Percentiles rank a stretch among this genome's conserved stretches.
These are phyloP conservation scores for Andrena fulva DNA, from an alignment of 2,888 invertebrate genomes.

Conservation along the genomic window DNA sequence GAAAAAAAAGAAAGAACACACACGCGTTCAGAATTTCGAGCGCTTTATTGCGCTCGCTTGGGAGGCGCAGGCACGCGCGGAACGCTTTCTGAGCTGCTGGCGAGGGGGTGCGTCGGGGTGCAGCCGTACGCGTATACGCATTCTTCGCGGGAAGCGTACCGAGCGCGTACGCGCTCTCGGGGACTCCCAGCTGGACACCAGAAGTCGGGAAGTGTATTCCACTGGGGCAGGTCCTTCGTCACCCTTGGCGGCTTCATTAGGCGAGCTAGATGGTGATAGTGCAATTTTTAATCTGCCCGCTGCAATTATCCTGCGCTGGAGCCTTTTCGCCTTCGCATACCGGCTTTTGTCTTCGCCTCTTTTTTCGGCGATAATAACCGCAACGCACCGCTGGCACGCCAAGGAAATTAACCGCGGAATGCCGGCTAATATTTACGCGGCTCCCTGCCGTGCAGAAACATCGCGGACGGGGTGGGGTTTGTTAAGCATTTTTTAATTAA, in stretches of 20 bases:
- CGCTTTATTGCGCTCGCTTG: slow-evolving; percentile 48
- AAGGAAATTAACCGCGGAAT: slow-evolving; percentile 82
- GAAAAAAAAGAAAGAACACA: not conserved
- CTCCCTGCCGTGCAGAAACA: slow-evolving; percentile 49
- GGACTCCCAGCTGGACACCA: slow-evolving; percentile 3
- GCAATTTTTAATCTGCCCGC: slow-evolving; percentile 72
- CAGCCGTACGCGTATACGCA: slow-evolving; percentile 30
- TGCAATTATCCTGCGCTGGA: slow-evolving; percentile 53
- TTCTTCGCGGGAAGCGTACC: slow-evolving; percentile 24
- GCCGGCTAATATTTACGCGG: slow-evolving; percentile 76
- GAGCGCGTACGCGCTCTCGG: slow-evolving; percentile 3
- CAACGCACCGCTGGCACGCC: slow-evolving; percentile 48
- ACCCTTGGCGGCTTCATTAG: slow-evolving; percentile 45
- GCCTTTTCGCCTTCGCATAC: not conserved
- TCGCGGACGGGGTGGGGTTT: slow-evolving; percentile 41
- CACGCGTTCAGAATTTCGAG: slow-evolving; percentile 60
- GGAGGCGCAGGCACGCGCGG: slow-evolving; percentile 59
- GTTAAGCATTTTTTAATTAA: slow-evolving; percentile 82
- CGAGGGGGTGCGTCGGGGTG: slow-evolving; percentile 35
- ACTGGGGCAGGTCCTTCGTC: not conserved
- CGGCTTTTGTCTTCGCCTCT: slow-evolving; percentile 52
- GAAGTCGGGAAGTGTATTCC: slow-evolving; percentile 12
- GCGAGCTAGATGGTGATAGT: slow-evolving; percentile 21
- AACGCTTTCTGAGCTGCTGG: slow-evolving; percentile 56
- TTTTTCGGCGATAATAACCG: slow-evolving; percentile 53